Conservation (phyloP, 2,113 vertebrate species). For the Saccopteryx leptura region DNA sequence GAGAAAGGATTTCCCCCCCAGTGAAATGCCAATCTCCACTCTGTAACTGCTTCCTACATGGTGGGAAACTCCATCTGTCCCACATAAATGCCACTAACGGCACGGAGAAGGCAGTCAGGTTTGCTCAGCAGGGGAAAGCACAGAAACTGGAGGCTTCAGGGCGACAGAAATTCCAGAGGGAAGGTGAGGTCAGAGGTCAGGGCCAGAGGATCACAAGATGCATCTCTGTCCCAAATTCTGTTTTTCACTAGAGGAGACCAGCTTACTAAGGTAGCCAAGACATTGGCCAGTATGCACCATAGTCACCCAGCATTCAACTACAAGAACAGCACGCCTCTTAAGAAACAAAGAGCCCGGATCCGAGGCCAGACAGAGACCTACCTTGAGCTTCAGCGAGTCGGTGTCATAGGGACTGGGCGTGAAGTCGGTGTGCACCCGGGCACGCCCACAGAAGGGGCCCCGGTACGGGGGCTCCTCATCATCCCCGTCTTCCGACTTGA, state of each 20-base stretch:
- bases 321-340: background rate
- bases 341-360: too few species aligned
- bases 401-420: constrained; percentile 99
- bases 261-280: background rate
- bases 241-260: background rate
- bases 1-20: background rate
- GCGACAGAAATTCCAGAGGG: background rate
- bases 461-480: constrained; percentile 97
- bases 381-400: constrained; percentile 99
- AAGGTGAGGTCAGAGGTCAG: background rate
- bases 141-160: background rate
- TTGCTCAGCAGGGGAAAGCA: background rate
- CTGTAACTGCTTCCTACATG: rapidly evolving
- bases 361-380: constrained; percentile 68
- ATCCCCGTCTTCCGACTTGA: constrained; percentile 98
- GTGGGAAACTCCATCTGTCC: background rate
- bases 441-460: constrained; percentile 98
- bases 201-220: too few species aligned
- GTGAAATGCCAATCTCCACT: background rate
- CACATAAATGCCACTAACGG: background rate
- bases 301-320: background rate
- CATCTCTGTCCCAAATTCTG: background rate
- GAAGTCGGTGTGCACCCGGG: constrained; percentile 98
- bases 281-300: rapidly evolving
- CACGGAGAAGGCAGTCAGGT: background rate